phyloP scores from a whole-genome alignment of 2,797 vertebrate genomes.

The Acomys russatus region DNA sequence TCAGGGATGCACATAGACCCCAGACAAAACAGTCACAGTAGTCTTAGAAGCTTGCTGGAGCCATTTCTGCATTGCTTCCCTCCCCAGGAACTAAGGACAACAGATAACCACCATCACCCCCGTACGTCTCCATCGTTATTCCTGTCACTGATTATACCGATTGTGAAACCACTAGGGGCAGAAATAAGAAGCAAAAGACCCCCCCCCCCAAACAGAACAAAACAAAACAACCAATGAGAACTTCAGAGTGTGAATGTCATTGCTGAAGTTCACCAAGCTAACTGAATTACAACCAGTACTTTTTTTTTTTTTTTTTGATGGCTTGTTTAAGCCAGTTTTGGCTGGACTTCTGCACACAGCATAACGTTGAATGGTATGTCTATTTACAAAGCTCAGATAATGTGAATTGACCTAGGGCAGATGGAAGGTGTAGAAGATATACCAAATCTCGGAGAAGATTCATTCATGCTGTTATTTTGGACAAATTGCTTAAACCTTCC shows the following conservation, averaged over 20 bases:
- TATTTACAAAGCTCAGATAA: constrained; percentile 18
- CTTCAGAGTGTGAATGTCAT: not conserved
- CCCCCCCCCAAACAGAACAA: too few relatives aligned
- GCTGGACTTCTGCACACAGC: not conserved
- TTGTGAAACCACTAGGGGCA: not conserved
- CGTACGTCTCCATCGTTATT: not conserved
- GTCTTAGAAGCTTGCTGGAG: not conserved
- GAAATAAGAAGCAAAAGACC: not conserved
- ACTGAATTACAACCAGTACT: not conserved
- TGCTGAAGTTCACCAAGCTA: not conserved
- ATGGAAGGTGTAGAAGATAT: not conserved
- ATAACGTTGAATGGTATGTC: not conserved
- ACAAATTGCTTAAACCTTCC: not conserved
- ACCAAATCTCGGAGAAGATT: not conserved
- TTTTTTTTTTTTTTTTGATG: not conserved
- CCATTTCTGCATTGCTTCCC: not conserved
- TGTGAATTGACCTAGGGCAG: not conserved
- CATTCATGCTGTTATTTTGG: not conserved
- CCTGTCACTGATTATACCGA: not conserved
- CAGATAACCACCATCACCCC: not conserved
- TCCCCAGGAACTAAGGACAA: not conserved
- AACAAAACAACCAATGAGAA: fast-evolving
- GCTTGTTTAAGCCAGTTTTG: not conserved
- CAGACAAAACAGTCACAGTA: not conserved
- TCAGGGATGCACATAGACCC: not conserved